Percentiles rank a stretch among this genome's conserved stretches.
Evolutionary conservation across 2,113 vertebrate species (phyloP).

Genomic region (Crotalus viridis): DNA sequence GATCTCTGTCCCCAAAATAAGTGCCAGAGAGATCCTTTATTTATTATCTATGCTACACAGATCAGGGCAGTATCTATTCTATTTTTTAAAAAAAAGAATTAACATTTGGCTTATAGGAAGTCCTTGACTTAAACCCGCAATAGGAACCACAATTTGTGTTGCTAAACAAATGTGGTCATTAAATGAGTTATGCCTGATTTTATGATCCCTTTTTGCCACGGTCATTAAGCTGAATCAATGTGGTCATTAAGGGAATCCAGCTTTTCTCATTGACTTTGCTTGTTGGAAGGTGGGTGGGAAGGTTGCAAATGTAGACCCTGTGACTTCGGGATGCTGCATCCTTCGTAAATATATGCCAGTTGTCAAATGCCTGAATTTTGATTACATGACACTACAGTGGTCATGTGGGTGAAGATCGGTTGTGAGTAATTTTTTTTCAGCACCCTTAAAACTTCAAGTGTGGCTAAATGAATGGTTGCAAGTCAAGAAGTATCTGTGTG

Average conservation of each 20-base stretch:
- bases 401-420: not conserved
- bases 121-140: not conserved
- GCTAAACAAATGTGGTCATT: not conserved
- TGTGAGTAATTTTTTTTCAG: not conserved
- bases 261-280: not conserved
- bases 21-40: not conserved
- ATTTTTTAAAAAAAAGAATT: too few relatives aligned
- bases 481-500: not conserved
- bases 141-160: too few relatives aligned
- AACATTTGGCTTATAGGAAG: too few relatives aligned
- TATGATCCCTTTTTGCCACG: not conserved
- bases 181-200: not conserved
- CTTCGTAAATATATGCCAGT: not conserved
- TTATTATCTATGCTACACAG: not conserved
- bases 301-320: not conserved
- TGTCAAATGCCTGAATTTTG: not conserved
- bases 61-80: too few relatives aligned
- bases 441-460: not conserved
- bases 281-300: not conserved
- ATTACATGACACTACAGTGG: not conserved
- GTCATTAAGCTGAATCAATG: not conserved
- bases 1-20: not conserved
- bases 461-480: not conserved
- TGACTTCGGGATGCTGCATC: not conserved
- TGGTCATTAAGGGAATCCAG: not conserved